These are phyloP conservation scores for Capra hircus DNA, from an alignment of 2,113 vertebrate species.

Conservation along the genomic window DNA sequence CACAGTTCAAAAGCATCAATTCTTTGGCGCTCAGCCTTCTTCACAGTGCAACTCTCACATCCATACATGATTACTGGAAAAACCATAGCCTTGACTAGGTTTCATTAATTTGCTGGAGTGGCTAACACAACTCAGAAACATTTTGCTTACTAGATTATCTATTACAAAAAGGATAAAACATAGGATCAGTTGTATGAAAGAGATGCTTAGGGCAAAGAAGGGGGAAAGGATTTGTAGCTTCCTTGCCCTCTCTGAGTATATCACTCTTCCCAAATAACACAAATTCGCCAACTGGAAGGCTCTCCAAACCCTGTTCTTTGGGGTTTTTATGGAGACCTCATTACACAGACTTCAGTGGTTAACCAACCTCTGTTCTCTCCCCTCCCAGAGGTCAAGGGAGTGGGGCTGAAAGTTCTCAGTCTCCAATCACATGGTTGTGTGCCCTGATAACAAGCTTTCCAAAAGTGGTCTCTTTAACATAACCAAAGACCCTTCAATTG, in stretches of 20 bases:
- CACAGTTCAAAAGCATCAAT: no score
- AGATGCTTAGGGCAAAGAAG: not conserved
- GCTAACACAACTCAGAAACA: not conserved
- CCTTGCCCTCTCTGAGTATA: not conserved
- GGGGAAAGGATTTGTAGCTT: no score
- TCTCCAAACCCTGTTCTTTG: not conserved
- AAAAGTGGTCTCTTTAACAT: not conserved
- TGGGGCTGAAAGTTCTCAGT: not conserved
- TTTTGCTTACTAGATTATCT: not conserved
- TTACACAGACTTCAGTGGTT: not conserved
- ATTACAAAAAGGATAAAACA: not conserved
- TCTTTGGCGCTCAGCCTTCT: no score
- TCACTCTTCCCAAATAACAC: not conserved
- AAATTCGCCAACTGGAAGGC: not conserved
- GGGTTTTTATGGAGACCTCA: not conserved
- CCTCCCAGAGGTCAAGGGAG: not conserved
- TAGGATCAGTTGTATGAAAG: not conserved
- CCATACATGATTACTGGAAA: no score
- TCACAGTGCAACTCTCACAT: no score
- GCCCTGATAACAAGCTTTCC: not conserved
- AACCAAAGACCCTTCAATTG: not conserved
- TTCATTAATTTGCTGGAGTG: not conserved
- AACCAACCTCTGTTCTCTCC: not conserved
- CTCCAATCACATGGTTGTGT: no score
- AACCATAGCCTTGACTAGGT: not conserved